phyloP scores from a whole-genome alignment of 2,797 vertebrate species.

The Gouania willdenowi region DNA sequence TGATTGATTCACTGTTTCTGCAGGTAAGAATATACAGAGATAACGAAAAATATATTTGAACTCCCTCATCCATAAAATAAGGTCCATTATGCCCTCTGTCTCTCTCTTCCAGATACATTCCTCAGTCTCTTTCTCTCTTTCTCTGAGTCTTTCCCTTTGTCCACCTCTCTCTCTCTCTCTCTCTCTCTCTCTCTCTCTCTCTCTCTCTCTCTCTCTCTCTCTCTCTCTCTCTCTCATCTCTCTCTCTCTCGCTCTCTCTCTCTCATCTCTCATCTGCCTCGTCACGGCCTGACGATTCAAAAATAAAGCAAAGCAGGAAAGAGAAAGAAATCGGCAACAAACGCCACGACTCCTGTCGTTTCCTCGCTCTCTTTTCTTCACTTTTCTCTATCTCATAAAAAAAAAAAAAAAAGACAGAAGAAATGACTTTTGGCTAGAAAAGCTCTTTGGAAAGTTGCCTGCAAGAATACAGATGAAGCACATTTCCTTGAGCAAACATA shows the following conservation, averaged over 20 bases:
- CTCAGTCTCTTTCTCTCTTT: conserved; percentile 24
- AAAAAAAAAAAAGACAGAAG: background rate
- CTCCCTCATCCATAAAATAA: conserved; percentile 79
- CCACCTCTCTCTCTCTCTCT: conserved; percentile 8
- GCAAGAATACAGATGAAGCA: conserved; percentile 66
- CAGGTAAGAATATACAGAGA: conserved; percentile 56
- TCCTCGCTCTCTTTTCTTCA: conserved; percentile 4
- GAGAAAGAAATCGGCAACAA: conserved; percentile 44
- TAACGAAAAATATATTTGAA: conserved; percentile 72
- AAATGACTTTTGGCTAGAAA: conserved; percentile 62
- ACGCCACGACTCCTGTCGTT: conserved; percentile 13
- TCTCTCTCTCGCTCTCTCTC: background rate
- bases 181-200: conserved; percentile 43
- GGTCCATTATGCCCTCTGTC: conserved; percentile 67
- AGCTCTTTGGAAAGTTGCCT: conserved; percentile 52
- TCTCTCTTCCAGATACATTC: conserved; percentile 34
- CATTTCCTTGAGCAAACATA: conserved; percentile 67
- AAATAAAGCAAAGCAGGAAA: conserved; percentile 61
- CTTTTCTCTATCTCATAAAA: conserved; percentile 1
- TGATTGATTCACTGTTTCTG: conserved; percentile 71
- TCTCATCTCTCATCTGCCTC: conserved; percentile 56
- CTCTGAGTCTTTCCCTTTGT: conserved; percentile 1
- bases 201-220: conserved; percentile 1
- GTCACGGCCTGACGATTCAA: conserved; percentile 64
- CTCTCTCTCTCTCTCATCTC: conserved; percentile 6